phyloP scores from a whole-genome alignment of 2,797 vertebrate species.

The Tragopan temminckii region DNA sequence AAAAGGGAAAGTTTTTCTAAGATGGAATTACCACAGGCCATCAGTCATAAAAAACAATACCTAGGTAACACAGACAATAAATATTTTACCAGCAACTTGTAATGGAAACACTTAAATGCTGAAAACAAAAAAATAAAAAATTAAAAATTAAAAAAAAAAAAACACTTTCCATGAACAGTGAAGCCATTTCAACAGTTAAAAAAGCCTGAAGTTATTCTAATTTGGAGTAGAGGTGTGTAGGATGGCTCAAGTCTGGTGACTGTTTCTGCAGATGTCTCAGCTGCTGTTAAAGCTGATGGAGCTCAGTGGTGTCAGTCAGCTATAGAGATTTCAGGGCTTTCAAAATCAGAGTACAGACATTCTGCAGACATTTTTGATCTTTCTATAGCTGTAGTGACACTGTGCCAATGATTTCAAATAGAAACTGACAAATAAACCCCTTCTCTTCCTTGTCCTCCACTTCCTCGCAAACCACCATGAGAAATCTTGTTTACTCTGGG shows the following conservation, averaged over 20 bases:
- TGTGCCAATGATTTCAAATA: neutral
- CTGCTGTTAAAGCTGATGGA: neutral
- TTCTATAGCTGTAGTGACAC: neutral
- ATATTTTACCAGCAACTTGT: neutral
- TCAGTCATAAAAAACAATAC: neutral
- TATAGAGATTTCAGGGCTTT: neutral
- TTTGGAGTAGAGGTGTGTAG: neutral
- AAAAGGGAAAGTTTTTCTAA: neutral
- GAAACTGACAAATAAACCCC: neutral
- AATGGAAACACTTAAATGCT: neutral
- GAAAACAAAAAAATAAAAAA: too few relatives aligned
- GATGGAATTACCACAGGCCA: neutral
- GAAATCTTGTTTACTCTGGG: neutral
- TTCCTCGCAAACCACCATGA: neutral
- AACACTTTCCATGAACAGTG: neutral
- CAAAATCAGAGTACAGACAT: neutral
- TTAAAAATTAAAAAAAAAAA: neutral
- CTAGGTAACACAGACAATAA: neutral
- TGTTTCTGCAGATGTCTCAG: neutral
- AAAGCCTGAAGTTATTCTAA: neutral
- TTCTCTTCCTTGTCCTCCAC: neutral
- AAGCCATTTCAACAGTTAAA: neutral
- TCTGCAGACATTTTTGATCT: neutral
- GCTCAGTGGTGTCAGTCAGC: accelerated
- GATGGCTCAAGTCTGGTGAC: neutral